Conservation (phyloP, 2,797 vertebrate genomes). For the Acrossocheilus wenchowensis region DNA sequence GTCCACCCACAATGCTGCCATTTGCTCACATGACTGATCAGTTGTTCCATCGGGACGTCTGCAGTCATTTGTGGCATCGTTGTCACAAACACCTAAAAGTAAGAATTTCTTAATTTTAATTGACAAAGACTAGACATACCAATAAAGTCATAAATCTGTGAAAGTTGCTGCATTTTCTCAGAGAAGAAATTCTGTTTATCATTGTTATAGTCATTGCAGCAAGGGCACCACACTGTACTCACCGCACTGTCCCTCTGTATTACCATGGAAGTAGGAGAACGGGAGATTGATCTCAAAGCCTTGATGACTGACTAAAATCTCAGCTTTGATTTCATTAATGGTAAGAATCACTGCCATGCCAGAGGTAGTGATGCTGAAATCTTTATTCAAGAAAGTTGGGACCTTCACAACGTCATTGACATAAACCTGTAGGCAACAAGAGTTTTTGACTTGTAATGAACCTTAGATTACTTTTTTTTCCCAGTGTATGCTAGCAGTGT, state of each 20-base stretch:
- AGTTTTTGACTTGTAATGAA: background rate
- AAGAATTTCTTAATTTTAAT: background rate
- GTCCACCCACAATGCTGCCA: constrained; percentile 80
- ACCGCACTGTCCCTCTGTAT: constrained; percentile 96
- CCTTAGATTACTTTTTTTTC: background rate
- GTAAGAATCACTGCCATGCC: constrained; percentile 77
- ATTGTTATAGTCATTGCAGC: background rate
- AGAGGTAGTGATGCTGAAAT: constrained; percentile 78
- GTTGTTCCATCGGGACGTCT: constrained; percentile 76
- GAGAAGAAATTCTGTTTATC: background rate
- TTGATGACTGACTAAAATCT: constrained; percentile 82
- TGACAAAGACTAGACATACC: background rate
- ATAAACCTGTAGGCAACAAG: constrained; percentile 74
- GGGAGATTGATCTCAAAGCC: constrained; percentile 81
- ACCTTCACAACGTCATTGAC: constrained; percentile 75
- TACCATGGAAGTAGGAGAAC: constrained; percentile 79
- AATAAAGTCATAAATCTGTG: background rate
- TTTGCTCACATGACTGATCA: constrained; percentile 72
- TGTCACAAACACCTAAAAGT: constrained; percentile 86
- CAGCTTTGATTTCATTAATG: constrained; percentile 77
- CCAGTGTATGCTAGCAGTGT: background rate
- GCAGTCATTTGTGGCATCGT: constrained; percentile 84
- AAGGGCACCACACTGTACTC: constrained; percentile 60
- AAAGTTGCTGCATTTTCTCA: background rate
- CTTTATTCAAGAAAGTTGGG: constrained; percentile 79